These are phyloP conservation scores for Pseudorhombus dupliciocellatus DNA, from an alignment of 2,113 vertebrate species.

Conservation along the genomic window DNA sequence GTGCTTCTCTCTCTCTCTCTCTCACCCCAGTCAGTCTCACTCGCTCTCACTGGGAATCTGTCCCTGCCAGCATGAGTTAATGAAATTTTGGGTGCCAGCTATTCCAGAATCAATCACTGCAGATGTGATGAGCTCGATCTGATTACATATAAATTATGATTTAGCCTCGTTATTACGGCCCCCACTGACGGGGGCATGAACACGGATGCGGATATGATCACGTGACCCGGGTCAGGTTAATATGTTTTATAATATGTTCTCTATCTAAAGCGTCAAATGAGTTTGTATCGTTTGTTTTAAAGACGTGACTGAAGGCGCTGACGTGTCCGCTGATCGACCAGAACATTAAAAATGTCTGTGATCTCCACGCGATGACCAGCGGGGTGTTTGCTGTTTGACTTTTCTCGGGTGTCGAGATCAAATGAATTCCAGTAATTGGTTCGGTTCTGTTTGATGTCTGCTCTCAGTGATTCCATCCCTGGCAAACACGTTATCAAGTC, in stretches of 20 bases:
- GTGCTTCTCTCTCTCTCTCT: conserved; percentile 61
- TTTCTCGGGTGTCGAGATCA: neutral
- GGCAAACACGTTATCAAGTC: no score
- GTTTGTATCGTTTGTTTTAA: no score
- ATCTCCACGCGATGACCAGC: neutral
- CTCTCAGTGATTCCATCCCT: neutral
- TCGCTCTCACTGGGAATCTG: conserved; percentile 14
- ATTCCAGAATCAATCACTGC: conserved; percentile 71
- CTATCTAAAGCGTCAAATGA: no score
- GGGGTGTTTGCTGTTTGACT: neutral
- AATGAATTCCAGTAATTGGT: neutral
- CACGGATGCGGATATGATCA: conserved; percentile 31
- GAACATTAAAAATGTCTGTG: neutral
- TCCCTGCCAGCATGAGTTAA: conserved; percentile 62
- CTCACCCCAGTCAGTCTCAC: conserved; percentile 24
- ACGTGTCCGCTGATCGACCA: neutral
- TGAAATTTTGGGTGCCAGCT: conserved; percentile 69
- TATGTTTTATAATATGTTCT: neutral
- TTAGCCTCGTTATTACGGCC: conserved; percentile 60
- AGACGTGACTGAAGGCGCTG: no score
- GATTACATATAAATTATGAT: conserved; percentile 75
- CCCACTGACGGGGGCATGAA: conserved; percentile 29
- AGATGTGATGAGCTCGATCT: conserved; percentile 73
- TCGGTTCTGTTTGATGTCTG: neutral
- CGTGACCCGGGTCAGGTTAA: conserved; percentile 23